Evolutionary conservation across 2,888 invertebrate genomes (phyloP), one percentile per base, ranked within the genome.

Genomic region (Ormyrus labotus): DNA sequence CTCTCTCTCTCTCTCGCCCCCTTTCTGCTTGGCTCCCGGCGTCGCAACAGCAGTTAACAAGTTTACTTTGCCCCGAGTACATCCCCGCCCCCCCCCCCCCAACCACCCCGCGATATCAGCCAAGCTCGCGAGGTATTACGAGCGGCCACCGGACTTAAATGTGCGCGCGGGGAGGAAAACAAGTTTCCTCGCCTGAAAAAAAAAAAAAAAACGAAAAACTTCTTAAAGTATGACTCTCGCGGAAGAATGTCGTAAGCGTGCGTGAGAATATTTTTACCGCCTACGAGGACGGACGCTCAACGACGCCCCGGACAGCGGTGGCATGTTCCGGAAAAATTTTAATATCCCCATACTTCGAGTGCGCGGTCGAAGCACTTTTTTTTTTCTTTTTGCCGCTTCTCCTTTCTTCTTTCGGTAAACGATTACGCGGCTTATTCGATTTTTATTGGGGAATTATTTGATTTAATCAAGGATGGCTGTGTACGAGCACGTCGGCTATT

Each of bases 1-100:
- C 57, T 69, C 69, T 6, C 50, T 50, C 77, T 34, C 34, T 34
- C 34, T 4, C 34, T 4, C 34, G 4, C 34, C 4, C 34, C 34
- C 34, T 34, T 34, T 57, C 69, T 61, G 45, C 58, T 13, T 69
- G n/a, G 61, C 73, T 73, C 73, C 75, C 70, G 70, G 51, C 64
- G 11, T 48, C 11, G 57, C 57, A 34, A 60, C 57, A 57, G 61
- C 61, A 69, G 81, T 79, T 79, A 81, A 79, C 81, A 75, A 81
- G 81, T 81, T 79, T 81, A 76, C 79, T 79, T 79, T 81, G 72
- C 79, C 9, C 34, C 48, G 55, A 63, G 73, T 45, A 69, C 68
- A 73, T 55, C 63, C 68, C 72, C 57, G 19, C 13, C 34, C 34
- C 2, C 34, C 34, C 34, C 3, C 4, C 34, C 34, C 4, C 34